Base-by-base conservation (phyloP, 2,888 invertebrate species). In the Octodonta nipae region DNA sequence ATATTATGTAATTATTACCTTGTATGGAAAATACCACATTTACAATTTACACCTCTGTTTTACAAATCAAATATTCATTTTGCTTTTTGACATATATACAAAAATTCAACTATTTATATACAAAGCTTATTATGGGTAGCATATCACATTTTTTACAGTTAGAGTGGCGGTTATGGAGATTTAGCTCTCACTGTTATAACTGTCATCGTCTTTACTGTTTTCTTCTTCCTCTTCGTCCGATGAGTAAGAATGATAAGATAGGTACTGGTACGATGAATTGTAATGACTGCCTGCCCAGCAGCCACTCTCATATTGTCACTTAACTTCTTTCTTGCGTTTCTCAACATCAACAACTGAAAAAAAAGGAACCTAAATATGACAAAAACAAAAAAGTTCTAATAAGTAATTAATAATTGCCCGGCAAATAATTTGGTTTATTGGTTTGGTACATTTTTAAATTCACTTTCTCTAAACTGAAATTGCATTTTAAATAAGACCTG, bases 221-320 rank as follows among this genome's bases (percentile, higher is more conserved):
- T n/a, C n/a, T n/a, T n/a, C n/a, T n/a, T n/a, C n/a, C n/a, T n/a
- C n/a, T n/a, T n/a, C n/a, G 35, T 41, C 42, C 26, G 40, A 36
- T 40, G 40, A 36, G 38, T 42, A 43, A 35, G 38, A 11, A n/a
- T 22, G 10, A 11, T 22, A 22, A 3, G 17, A 6, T 17, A 7
- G 17, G 17, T 17, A 6, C n/a, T n/a, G n/a, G n/a, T n/a, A n/a
- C n/a, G n/a, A n/a, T n/a, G n/a, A n/a, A 36, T 39, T 41, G 39
- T 51, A 52, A 36, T 49, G 50, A 42, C 49, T 46, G 47, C 45
- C 42, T 45, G 46, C 46, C 44, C 46, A 45, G 49, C 58, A 55
- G 56, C 51, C 60, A 42, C 51, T 52, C 44, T 52, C 58, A 54
- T 54, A 61, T 53, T 61, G 63, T 63, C 63, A 63, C 63, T 63